Evolutionary conservation across 1,140 invertebrate species (phyloP), one percentile per base, ranked within the genome.

Genomic region (Trachelipus rathkii): DNA sequence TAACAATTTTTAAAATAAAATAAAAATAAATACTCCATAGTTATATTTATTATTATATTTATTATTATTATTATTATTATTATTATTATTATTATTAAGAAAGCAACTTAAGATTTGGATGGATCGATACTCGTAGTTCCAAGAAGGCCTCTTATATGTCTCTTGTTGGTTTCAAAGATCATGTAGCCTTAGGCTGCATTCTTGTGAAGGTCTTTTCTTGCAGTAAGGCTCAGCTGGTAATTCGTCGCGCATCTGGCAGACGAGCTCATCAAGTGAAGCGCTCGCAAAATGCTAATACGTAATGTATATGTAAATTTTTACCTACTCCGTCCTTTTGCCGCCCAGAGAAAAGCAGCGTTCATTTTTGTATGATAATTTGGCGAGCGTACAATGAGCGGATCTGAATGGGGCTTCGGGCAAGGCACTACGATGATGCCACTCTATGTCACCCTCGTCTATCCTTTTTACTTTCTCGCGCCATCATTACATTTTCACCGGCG

Each of bases 331-430:
- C 74, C 76, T 77, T 77, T 73, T 71, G 10, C 50, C 45, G 76
- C 73, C 73, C 71, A 71, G 72, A 78, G 77, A 78, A 78, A 78
- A 78, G 77, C 77, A 78, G 77, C 71, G 75, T 78, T 78, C 77
- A 78, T 78, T 78, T 78, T 78, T 78, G 72, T 74, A 78, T 78
- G 77, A 78, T 78, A 78, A 78, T 78, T 74, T 74, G 70, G 77
- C 74, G 73, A 73, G 72, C 74, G 77, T 68, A 74, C 77, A 73
- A 45, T 74, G 72, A 78, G 74, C 74, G 77, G 74, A 78, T 60
- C 50, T 60, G 11, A 60, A 60, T 60, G 50, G 50, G 8, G 50
- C 50, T 60, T 60, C 50, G 50, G 50, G 50, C 50, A 19, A 60
- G 50, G 50, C 50, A 19, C 11, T 19, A 15, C 50, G 33, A 33